These are phyloP conservation scores for Elegia similella DNA, from an alignment of 2,888 invertebrate genomes.

Conservation along the genomic window DNA sequence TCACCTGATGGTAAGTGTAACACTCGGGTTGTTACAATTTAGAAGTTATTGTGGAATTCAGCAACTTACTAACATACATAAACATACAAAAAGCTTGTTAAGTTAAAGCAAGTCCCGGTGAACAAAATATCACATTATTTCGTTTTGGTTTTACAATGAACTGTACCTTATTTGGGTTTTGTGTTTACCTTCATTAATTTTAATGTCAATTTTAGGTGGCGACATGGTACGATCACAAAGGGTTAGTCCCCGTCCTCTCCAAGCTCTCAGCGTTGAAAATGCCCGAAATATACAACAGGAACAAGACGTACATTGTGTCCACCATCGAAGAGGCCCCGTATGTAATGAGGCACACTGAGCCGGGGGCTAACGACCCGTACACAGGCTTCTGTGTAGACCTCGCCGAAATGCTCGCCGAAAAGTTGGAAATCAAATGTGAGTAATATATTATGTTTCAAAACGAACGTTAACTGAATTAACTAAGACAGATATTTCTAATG, in stretches of 20 bases:
- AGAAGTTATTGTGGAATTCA: too few relatives aligned
- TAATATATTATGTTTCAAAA: not conserved
- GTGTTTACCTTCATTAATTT: not conserved
- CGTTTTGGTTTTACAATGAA: too few relatives aligned
- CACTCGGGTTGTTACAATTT: too few relatives aligned
- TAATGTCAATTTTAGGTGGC: slow-evolving; percentile 82
- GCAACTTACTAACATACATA: too few relatives aligned
- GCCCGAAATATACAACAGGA: slow-evolving; percentile 86
- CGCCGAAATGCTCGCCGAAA: slow-evolving; percentile 89
- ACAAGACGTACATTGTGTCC: slow-evolving; percentile 92
- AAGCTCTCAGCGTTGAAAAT: slow-evolving; percentile 86
- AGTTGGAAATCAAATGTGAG: slow-evolving; percentile 92
- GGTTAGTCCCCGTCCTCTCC: slow-evolving; percentile 87
- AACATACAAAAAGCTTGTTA: too few relatives aligned
- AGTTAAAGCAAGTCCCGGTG: too few relatives aligned
- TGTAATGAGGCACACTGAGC: slow-evolving; percentile 87
- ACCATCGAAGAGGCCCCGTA: slow-evolving; percentile 94
- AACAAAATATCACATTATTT: too few relatives aligned
- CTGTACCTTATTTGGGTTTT: too few relatives aligned
- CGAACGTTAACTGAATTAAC: not conserved
- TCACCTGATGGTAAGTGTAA: too few relatives aligned
- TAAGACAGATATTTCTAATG: too few relatives aligned
- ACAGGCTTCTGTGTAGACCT: slow-evolving; percentile 96
- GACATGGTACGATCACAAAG: slow-evolving; percentile 91
- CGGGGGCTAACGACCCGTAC: slow-evolving; percentile 86